Evolutionary conservation across 2,113 vertebrate species (phyloP).

Genomic region (Chlorodrepanis virens): DNA sequence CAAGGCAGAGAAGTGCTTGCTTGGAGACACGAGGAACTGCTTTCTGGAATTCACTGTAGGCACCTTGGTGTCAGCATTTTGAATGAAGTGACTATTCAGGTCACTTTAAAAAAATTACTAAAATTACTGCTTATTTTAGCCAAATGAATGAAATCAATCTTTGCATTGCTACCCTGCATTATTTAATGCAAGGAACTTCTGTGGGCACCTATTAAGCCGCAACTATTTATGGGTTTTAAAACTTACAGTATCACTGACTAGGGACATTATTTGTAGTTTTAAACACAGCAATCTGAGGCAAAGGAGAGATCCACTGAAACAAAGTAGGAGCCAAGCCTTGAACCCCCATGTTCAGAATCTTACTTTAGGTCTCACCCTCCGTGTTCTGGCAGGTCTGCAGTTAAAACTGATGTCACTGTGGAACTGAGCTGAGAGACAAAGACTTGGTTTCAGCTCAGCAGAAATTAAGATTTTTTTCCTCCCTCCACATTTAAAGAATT

Average conservation of each 20-base stretch:
- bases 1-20: neutral
- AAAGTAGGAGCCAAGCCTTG: neutral
- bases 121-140: neutral
- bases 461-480: neutral
- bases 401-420: neutral
- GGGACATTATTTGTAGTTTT: neutral
- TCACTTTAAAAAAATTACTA: neutral
- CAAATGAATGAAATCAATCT: neutral
- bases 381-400: neutral
- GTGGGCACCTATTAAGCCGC: neutral
- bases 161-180: neutral
- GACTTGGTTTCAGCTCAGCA: neutral
- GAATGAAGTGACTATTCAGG: neutral
- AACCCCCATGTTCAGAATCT: neutral
- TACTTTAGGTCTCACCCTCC: neutral
- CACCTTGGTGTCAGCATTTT: neutral
- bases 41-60: neutral
- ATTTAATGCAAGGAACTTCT: neutral
- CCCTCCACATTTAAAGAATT: neutral
- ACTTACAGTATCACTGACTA: neutral
- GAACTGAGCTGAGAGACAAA: neutral
- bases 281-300: neutral
- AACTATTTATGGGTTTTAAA: neutral
- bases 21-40: neutral
- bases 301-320: neutral